Percentiles rank a stretch among this genome's conserved stretches.
These are phyloP conservation scores for Typhlichthys subterraneus DNA, from an alignment of 2,797 vertebrate genomes.

Conservation along the genomic window DNA sequence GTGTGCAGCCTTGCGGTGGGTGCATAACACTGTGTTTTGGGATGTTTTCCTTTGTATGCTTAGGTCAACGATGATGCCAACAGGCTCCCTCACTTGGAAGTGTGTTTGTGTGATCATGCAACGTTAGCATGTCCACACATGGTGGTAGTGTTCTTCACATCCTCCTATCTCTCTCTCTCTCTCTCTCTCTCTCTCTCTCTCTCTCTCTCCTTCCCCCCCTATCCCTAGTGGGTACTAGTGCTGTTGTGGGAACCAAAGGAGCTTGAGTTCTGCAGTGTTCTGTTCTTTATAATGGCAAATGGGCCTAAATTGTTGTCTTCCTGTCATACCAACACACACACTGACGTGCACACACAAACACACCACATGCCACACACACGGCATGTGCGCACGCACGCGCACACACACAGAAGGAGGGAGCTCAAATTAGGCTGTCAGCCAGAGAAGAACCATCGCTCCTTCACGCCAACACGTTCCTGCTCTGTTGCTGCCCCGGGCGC, in stretches of 20 bases:
- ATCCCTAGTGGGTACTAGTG: constrained; percentile 36
- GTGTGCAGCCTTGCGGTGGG: constrained; percentile 1
- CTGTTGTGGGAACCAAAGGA: constrained; percentile 74
- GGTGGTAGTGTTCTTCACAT: neutral
- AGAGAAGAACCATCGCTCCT: constrained; percentile 75
- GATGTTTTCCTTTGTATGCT: constrained; percentile 10
- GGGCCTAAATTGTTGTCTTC: constrained; percentile 94
- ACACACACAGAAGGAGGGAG: constrained; percentile 44
- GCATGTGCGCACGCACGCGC: constrained; percentile 14
- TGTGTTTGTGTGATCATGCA: neutral
- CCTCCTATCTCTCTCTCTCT: neutral
- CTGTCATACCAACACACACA: constrained; percentile 77
- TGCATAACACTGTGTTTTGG: constrained; percentile 14
- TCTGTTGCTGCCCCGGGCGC: constrained; percentile 37
- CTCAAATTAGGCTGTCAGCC: constrained; percentile 84
- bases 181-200: neutral
- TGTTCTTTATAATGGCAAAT: constrained; percentile 91
- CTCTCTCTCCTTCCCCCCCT: neutral
- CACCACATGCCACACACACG: neutral
- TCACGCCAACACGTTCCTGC: constrained; percentile 74
- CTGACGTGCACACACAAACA: constrained; percentile 59
- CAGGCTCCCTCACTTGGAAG: neutral
- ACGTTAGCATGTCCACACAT: neutral
- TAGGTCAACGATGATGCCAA: neutral
- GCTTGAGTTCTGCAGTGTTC: constrained; percentile 56